phyloP scores from a whole-genome alignment of 2,797 vertebrate genomes.

The Cacajao melanocephalus region DNA sequence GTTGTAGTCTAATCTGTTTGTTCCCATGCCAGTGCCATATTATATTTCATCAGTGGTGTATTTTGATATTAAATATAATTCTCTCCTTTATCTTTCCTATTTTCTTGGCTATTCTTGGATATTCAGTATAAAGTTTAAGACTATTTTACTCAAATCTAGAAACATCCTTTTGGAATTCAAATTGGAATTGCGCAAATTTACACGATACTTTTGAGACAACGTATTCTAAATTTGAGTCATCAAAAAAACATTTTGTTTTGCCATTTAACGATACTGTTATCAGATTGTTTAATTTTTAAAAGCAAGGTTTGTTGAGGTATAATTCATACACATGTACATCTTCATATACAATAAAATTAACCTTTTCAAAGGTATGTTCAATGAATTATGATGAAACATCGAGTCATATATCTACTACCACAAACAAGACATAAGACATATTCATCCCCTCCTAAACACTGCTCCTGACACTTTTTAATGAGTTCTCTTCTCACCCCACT shows the following conservation, averaged over 20 bases:
- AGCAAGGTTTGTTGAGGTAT: not conserved
- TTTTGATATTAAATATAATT: not conserved
- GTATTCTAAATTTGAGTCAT: conserved; percentile 11
- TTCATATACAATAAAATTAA: not conserved
- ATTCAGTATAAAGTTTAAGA: conserved; percentile 8
- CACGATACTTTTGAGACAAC: not conserved
- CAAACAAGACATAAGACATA: not conserved
- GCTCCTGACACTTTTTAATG: not conserved
- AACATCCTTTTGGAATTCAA: not conserved
- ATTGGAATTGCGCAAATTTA: not conserved
- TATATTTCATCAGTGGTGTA: not conserved
- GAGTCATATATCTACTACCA: not conserved
- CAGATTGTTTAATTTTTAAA: not conserved
- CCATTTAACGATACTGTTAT: not conserved
- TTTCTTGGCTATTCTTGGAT: not conserved
- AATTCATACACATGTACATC: not conserved
- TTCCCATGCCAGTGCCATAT: not conserved
- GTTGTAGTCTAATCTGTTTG: not conserved
- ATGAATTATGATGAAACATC: not conserved
- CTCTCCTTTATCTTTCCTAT: not conserved
- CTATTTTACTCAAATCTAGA: conserved; percentile 28
- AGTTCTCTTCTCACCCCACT: not conserved
- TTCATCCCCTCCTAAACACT: not conserved
- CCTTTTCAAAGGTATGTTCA: not conserved
- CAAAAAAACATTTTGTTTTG: not conserved